A percentile compares a stretch with the other conserved stretches of the same genome.
phyloP scores from a whole-genome alignment of 2,113 vertebrate species.

The Cephalopterus ornatus region DNA sequence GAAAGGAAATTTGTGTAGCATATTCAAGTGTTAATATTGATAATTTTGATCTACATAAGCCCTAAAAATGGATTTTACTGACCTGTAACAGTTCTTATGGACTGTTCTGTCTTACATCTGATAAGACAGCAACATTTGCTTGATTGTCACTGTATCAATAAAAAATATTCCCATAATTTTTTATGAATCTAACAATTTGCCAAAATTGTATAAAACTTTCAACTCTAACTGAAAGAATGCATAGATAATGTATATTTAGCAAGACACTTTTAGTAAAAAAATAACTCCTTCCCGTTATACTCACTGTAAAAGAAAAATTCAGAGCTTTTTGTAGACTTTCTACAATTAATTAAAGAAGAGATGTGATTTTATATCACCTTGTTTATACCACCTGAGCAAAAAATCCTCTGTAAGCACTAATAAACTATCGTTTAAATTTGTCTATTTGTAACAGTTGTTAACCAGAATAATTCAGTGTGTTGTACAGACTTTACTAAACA shows the following conservation, averaged over 20 bases:
- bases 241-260: neutral
- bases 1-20: neutral
- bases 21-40: neutral
- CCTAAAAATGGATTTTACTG: neutral
- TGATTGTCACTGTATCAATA: neutral
- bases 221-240: neutral
- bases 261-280: neutral
- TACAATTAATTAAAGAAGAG: neutral
- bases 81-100: neutral
- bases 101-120: neutral
- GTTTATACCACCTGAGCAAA: no score
- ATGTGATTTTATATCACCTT: neutral
- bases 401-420: neutral
- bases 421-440: neutral
- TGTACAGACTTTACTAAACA: neutral
- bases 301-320: neutral
- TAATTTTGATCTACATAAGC: neutral
- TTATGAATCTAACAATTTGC: neutral
- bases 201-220: neutral
- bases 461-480: neutral
- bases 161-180: neutral
- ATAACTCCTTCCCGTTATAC: neutral
- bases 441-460: neutral
- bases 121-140: neutral
- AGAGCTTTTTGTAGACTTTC: neutral